Conservation (phyloP, 2,888 invertebrate species). For the Cheilosia soror region DNA sequence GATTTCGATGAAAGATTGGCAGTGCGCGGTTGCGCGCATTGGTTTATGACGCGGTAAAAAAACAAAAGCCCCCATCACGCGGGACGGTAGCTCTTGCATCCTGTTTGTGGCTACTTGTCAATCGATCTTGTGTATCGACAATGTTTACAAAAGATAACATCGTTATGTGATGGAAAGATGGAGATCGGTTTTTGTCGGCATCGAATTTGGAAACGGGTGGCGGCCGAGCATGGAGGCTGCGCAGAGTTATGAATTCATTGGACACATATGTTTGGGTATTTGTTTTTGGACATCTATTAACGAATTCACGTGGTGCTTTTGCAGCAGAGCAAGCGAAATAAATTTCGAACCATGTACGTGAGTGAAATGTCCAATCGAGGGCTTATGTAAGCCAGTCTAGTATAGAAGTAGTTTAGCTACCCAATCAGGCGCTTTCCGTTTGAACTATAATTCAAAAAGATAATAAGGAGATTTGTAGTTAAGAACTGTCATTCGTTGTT, state of each 20-base stretch:
- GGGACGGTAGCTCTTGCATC: slow-evolving; percentile 55
- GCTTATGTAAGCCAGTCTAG: slow-evolving; percentile 43
- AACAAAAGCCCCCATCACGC: slow-evolving; percentile 37
- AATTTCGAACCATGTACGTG: slow-evolving; percentile 51
- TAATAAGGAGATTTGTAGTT: background rate
- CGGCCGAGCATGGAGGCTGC: background rate
- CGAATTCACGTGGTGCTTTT: slow-evolving; percentile 32
- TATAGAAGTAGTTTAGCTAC: background rate
- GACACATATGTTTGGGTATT: slow-evolving; percentile 41
- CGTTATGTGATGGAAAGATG: slow-evolving; percentile 63
- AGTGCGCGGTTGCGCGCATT: slow-evolving; percentile 8
- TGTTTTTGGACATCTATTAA: slow-evolving; percentile 53
- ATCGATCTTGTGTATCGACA: slow-evolving; percentile 69
- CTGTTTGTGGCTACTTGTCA: slow-evolving; percentile 69
- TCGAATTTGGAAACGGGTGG: slow-evolving; percentile 17
- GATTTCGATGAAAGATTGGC: slow-evolving; percentile 63
- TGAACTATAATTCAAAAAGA: background rate
- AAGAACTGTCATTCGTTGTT: background rate
- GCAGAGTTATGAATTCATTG: slow-evolving; percentile 62
- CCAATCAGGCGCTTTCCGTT: background rate
- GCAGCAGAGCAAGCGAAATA: slow-evolving; percentile 20
- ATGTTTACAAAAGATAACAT: slow-evolving; percentile 72
- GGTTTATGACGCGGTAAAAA: slow-evolving; percentile 48
- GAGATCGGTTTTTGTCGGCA: slow-evolving; percentile 70
- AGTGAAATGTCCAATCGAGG: slow-evolving; percentile 35